phyloP scores from a whole-genome alignment of 2,113 vertebrate species.

The Xenotilapia flavipinnis region DNA sequence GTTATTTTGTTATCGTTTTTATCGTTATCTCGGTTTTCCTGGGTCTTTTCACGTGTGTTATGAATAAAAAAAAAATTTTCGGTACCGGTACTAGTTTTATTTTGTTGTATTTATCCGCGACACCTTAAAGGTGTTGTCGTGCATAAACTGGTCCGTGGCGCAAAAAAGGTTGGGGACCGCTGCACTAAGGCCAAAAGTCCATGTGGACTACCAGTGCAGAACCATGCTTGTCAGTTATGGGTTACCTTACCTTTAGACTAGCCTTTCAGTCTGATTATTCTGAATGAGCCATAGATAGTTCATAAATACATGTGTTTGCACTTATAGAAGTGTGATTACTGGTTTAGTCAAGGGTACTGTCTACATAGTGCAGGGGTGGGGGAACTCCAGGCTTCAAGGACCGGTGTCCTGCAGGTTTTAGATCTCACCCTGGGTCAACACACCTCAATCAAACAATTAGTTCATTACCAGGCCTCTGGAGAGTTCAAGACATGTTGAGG shows the following conservation, averaged over 20 bases:
- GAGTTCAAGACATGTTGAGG: background rate
- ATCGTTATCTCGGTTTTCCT: no score
- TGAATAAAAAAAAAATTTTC: no score
- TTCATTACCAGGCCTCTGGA: background rate
- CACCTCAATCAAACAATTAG: background rate
- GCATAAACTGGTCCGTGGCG: no score
- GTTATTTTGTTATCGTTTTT: no score
- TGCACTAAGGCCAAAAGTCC: background rate
- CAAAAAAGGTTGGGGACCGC: no score
- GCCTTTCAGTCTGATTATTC: background rate
- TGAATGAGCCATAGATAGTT: background rate
- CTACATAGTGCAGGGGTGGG: background rate
- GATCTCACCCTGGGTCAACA: background rate
- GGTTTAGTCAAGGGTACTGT: background rate
- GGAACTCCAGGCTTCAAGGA: background rate
- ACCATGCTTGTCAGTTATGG: background rate
- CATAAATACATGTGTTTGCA: background rate
- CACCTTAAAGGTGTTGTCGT: no score
- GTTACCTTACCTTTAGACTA: background rate
- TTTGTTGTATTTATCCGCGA: no score
- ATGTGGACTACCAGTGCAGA: background rate
- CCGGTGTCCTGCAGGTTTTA: background rate
- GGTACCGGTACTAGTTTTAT: no score
- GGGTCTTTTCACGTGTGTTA: no score
- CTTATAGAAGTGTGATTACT: background rate